Percentiles rank a stretch among this genome's conserved stretches.
Evolutionary conservation across 2,113 vertebrate species (phyloP).

Genomic region (Puntigrus tetrazona): DNA sequence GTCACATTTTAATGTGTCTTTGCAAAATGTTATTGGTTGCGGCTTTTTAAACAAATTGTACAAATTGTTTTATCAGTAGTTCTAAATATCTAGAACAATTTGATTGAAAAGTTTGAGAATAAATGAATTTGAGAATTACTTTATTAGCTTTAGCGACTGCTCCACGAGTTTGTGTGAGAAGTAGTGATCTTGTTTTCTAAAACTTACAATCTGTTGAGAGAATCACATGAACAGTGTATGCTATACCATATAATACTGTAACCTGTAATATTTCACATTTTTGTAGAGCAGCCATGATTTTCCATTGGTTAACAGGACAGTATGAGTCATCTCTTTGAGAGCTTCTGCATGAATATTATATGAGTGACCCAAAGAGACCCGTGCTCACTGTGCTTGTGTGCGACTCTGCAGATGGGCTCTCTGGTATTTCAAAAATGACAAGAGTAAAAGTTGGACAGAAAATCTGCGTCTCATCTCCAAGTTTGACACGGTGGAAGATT

Average conservation of each 20-base stretch:
- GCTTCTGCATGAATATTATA: constrained; percentile 14
- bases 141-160: not conserved
- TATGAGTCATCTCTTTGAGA: not conserved
- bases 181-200: not conserved
- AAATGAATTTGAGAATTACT: not conserved
- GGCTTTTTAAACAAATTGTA: no score
- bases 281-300: not conserved
- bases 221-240: not conserved
- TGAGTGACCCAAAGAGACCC: not conserved
- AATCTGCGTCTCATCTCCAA: constrained; percentile 82
- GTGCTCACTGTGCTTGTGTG: not conserved
- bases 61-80: not conserved
- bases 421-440: constrained; percentile 87
- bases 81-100: not conserved
- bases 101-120: not conserved
- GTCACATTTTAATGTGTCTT: not conserved
- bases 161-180: not conserved
- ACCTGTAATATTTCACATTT: not conserved
- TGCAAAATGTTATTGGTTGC: not conserved
- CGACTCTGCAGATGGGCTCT: constrained; percentile 76
- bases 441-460: constrained; percentile 83
- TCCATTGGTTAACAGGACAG: not conserved
- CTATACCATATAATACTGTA: not conserved
- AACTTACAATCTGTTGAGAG: not conserved
- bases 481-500: constrained; percentile 84